Conservation (phyloP, 1,140 invertebrate genomes). For the Prorops nasuta region DNA sequence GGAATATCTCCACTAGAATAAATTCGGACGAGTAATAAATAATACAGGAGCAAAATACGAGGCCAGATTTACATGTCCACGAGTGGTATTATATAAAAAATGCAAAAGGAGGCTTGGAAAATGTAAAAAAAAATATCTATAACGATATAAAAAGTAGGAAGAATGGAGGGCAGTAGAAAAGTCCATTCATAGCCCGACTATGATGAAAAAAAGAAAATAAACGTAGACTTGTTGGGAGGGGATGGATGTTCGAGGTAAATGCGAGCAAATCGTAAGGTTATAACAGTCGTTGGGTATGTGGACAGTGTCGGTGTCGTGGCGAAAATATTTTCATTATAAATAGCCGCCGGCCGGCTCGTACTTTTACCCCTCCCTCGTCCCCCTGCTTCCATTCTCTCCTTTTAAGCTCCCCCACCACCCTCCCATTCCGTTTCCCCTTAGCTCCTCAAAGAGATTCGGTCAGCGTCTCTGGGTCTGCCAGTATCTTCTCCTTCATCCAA, state of each 20-base stretch:
- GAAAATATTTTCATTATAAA: slow-evolving; percentile 55
- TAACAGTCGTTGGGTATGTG: slow-evolving; percentile 34
- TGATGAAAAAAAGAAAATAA: slow-evolving; percentile 15
- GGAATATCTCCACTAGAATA: too few relatives aligned
- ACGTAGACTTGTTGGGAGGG: slow-evolving; percentile 20
- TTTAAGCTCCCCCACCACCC: too few relatives aligned
- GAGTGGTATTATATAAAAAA: too few relatives aligned
- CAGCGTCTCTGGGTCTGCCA: slow-evolving; percentile 1
- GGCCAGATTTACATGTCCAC: too few relatives aligned
- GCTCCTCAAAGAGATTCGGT: too few relatives aligned
- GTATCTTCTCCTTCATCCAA: too few relatives aligned
- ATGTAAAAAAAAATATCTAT: not conserved
- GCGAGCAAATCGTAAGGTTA: slow-evolving; percentile 22
- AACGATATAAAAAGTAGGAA: not conserved
- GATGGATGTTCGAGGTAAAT: slow-evolving; percentile 31
- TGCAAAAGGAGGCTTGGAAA: not conserved
- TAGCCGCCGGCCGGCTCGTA: slow-evolving; percentile 34
- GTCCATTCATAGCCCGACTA: too few relatives aligned
- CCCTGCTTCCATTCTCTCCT: too few relatives aligned
- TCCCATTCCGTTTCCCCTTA: too few relatives aligned
- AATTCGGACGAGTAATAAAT: too few relatives aligned
- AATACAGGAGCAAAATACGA: too few relatives aligned
- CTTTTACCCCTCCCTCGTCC: slow-evolving; percentile 13
- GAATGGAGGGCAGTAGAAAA: too few relatives aligned
- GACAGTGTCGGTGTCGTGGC: slow-evolving; percentile 29